Evolutionary conservation across 1,140 invertebrate species (phyloP).

Genomic region (Atta colombica): DNA sequence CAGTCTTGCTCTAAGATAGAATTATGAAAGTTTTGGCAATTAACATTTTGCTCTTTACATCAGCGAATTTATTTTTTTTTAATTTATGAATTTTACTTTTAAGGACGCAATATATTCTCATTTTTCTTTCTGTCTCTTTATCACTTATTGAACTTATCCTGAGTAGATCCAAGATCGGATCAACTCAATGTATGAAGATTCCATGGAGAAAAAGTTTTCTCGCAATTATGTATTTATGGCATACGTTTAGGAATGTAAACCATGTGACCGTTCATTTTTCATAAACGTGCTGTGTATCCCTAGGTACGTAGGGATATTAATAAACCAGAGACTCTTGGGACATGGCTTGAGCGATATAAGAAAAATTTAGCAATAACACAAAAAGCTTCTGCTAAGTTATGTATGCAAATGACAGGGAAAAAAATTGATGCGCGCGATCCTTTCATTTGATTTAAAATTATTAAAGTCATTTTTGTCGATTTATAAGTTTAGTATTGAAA

Average conservation of each 20-base stretch:
- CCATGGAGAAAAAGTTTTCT: slow-evolving; percentile 8
- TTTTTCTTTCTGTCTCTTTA: slow-evolving; percentile 1
- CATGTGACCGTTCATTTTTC: slow-evolving; percentile 25
- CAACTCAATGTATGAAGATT: neutral
- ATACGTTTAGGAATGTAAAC: slow-evolving; percentile 12
- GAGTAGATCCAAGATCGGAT: neutral
- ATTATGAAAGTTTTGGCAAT: neutral
- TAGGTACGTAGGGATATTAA: slow-evolving; percentile 32
- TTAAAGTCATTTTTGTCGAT: neutral
- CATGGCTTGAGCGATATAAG: slow-evolving; percentile 24
- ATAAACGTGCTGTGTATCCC: neutral
- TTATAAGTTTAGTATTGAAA: slow-evolving; percentile 28
- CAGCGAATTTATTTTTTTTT: neutral
- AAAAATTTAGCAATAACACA: slow-evolving; percentile 33
- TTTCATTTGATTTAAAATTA: slow-evolving; percentile 49
- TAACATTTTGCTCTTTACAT: neutral
- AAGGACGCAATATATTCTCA: neutral
- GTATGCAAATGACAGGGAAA: slow-evolving; percentile 33
- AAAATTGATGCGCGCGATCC: neutral
- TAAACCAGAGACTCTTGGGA: slow-evolving; percentile 26
- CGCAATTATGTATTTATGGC: slow-evolving; percentile 42
- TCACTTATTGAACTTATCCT: neutral
- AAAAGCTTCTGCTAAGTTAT: slow-evolving; percentile 22
- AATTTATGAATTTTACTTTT: neutral
- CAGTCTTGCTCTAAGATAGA: neutral